phyloP scores from a whole-genome alignment of 2,888 invertebrate genomes.

The Synanthedon vespiformis region DNA sequence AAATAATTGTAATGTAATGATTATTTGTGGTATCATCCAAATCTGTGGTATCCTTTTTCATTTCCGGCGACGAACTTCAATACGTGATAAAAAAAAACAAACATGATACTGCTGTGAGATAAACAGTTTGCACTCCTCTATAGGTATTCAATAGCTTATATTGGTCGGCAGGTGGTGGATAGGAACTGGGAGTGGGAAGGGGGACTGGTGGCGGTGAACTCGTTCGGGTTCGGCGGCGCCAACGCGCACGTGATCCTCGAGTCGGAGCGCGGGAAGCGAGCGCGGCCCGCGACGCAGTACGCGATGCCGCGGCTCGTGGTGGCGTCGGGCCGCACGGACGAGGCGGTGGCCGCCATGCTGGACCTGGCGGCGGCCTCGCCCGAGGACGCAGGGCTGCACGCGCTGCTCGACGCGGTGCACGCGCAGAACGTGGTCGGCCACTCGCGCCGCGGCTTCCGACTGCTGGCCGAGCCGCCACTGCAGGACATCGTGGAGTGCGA shows the following conservation, averaged over 20 bases:
- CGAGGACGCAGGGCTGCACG: conserved; percentile 80
- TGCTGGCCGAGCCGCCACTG: conserved; percentile 72
- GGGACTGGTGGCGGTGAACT: conserved; percentile 93
- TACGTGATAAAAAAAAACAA: no score
- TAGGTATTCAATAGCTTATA: no score
- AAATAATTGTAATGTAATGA: no score
- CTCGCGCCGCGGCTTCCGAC: conserved; percentile 82
- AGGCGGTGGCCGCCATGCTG: conserved; percentile 77
- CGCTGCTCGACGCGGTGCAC: conserved; percentile 82
- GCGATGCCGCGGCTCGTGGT: conserved; percentile 76
- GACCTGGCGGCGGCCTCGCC: conserved; percentile 71
- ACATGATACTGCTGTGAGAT: no score
- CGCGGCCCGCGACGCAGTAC: conserved; percentile 56
- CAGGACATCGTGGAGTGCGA: conserved; percentile 40
- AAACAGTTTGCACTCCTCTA: no score
- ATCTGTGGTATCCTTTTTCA: no score
- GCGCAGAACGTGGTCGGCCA: conserved; percentile 79
- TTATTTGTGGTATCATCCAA: no score
- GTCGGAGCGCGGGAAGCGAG: conserved; percentile 74
- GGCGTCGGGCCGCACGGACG: conserved; percentile 88
- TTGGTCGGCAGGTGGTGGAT: conserved; percentile 75
- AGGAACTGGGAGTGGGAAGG: conserved; percentile 88
- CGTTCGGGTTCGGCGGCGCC: conserved; percentile 98
- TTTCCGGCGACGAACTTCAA: no score
- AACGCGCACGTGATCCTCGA: conserved; percentile 92